Evolutionary conservation across 2,797 vertebrate genomes (phyloP), one percentile per base, ranked within the genome.

Genomic region (Eulemur mongoz): DNA sequence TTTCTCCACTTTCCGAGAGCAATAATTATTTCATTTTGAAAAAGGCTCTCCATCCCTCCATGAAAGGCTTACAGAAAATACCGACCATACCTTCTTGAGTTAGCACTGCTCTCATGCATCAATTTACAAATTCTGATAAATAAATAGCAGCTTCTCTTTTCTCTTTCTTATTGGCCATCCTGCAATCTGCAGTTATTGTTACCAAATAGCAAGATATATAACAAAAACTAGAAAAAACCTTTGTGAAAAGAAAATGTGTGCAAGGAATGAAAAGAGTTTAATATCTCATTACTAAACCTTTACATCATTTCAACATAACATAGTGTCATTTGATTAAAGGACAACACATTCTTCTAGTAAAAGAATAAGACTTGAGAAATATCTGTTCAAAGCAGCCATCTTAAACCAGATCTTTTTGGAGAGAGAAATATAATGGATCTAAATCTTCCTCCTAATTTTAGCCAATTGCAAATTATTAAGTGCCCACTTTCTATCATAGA

Each of bases 21-120:
- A 76, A 43, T 54, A 79, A 94, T 82, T 63, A 50, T 73, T 96
- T 94, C 27, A 30, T 75, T 72, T 94, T 48, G 78, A 92, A 90
- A 86, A 43, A 45, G 32, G 35, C 38, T 75, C 89, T 96, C 38
- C 72, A 86, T 82, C 67, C 30, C 59, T 83, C 52, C 87, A 50
- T 30, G 67, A 86, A 89, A 96, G 59, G 32, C 57, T 88, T 82
- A 48, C 45, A 89, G 81, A 76, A 95, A 79, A 43, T n/a, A 54
- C 50, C 81, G 35, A 30, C 11, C 22, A 12, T 25, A 17, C 30
- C 32, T 20, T 20, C 80, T 95, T 73, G 70, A 92, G n/a, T 83
- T 6, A 52, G 5, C 45, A 27, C 48, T 27, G 12, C 45, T 73
- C 52, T 73, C 2, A 67, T 22, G 30, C 20, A 15, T 50, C 17